Percentiles rank a stretch among this genome's conserved stretches.
Conservation (phyloP, 2,888 invertebrate genomes). For the Pediacus dermestoides region DNA sequence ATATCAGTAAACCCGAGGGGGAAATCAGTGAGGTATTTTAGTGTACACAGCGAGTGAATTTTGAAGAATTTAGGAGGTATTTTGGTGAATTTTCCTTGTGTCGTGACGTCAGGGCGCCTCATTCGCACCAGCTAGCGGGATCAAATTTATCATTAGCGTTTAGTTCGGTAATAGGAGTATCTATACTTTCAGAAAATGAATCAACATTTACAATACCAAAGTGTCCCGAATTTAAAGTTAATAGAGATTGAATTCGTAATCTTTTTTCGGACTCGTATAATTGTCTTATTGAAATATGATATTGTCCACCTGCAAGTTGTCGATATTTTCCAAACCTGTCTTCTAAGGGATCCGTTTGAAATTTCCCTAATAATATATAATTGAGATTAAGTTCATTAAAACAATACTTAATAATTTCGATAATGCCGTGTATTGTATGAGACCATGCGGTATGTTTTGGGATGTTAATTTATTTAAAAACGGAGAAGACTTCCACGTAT, state of each 20-base stretch:
- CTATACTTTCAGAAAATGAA: constrained; percentile 5
- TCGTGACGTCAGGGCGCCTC: too few species aligned
- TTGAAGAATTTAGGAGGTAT: too few species aligned
- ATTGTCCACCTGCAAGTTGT: constrained; percentile 13
- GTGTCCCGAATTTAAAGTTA: constrained; percentile 11
- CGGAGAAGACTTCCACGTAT: constrained; percentile 3
- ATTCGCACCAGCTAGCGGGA: too few species aligned
- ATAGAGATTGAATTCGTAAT: constrained; percentile 14
- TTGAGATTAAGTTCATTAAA: constrained; percentile 6
- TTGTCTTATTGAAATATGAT: constrained; percentile 12
- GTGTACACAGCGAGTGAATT: too few species aligned
- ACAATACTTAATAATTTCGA: constrained; percentile 12
- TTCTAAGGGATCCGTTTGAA: constrained; percentile 10
- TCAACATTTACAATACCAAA: constrained; percentile 8
- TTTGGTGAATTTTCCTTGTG: too few species aligned
- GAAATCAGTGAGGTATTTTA: too few species aligned
- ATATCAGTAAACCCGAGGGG: too few species aligned
- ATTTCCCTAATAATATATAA: constrained; percentile 10
- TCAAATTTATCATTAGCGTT: too few species aligned
- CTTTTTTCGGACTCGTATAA: constrained; percentile 12
- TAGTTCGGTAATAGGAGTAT: not conserved
- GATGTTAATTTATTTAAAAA: constrained; percentile 5
- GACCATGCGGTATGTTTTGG: constrained; percentile 4
- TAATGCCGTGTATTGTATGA: constrained; percentile 7
- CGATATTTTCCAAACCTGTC: constrained; percentile 13